phyloP scores from a whole-genome alignment of 2,113 vertebrate genomes.

The Lycaon pictus region DNA sequence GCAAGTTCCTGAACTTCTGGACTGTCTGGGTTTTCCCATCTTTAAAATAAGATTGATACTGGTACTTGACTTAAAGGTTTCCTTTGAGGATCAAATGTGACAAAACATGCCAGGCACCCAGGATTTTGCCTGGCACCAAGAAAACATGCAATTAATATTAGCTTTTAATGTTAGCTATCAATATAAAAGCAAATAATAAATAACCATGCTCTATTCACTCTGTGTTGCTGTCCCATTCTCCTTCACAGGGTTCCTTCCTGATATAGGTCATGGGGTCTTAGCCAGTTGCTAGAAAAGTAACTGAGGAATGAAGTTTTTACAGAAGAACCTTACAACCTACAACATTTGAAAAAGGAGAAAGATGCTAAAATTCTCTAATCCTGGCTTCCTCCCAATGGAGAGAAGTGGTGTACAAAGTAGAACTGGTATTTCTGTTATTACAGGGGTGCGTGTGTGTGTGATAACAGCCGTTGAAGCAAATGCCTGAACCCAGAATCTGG shows the following conservation, averaged over 20 bases:
- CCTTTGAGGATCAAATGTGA: not conserved
- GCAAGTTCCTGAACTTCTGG: not conserved
- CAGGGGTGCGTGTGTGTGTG: not conserved
- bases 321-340: not conserved
- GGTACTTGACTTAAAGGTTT: not conserved
- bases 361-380: not conserved
- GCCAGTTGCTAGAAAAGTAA: not conserved
- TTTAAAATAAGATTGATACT: not conserved
- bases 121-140: not conserved
- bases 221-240: not conserved
- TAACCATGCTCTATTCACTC: accelerated
- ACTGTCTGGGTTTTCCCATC: not conserved
- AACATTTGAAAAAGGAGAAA: not conserved
- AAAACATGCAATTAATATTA: not conserved
- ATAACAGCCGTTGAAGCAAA: not conserved
- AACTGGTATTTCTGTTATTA: not conserved
- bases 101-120: not conserved
- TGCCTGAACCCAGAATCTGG: not conserved
- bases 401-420: not conserved
- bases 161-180: not conserved
- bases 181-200: not conserved
- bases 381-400: not conserved
- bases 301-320: not conserved
- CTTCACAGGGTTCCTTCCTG: not conserved
- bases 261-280: not conserved